phyloP scores from a whole-genome alignment of 2,888 invertebrate genomes.

The Hermaeophaga mercurialis region DNA sequence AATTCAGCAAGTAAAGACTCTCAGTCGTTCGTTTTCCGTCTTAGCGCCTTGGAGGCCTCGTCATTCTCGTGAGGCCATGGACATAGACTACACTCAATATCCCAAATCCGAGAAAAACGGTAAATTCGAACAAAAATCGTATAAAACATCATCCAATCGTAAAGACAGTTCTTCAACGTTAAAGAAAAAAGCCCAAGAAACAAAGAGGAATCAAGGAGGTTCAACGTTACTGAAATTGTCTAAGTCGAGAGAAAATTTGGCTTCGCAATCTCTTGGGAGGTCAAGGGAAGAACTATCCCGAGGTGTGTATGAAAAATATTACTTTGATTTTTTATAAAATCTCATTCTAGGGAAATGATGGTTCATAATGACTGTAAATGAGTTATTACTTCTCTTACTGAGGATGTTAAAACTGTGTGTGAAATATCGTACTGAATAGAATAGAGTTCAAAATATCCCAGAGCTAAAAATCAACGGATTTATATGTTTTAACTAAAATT shows the following conservation, averaged over 20 bases:
- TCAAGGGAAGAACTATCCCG: conserved; percentile 50
- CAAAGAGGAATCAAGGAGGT: conserved; percentile 49
- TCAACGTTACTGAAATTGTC: conserved; percentile 57
- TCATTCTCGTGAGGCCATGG: conserved; percentile 73
- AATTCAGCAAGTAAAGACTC: conserved; percentile 69
- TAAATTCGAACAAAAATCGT: conserved; percentile 54
- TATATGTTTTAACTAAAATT: no score
- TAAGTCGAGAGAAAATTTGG: conserved; percentile 55
- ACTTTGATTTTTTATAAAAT: background rate
- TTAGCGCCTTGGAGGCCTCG: conserved; percentile 85
- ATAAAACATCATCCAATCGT: conserved; percentile 50
- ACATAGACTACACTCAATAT: conserved; percentile 79
- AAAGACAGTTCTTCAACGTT: conserved; percentile 53
- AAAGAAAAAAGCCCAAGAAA: conserved; percentile 61
- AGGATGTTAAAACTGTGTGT: no score
- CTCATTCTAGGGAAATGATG: no score
- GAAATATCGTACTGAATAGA: no score
- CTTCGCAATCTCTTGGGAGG: conserved; percentile 46
- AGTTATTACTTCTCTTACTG: no score
- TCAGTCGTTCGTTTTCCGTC: conserved; percentile 81
- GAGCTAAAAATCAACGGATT: no score
- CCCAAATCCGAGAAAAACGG: conserved; percentile 57
- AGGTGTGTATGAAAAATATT: conserved; percentile 35
- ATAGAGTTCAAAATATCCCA: no score
- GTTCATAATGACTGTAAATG: no score